Conservation (phyloP, 2,888 invertebrate genomes). For the Argynnis bischoffii region DNA sequence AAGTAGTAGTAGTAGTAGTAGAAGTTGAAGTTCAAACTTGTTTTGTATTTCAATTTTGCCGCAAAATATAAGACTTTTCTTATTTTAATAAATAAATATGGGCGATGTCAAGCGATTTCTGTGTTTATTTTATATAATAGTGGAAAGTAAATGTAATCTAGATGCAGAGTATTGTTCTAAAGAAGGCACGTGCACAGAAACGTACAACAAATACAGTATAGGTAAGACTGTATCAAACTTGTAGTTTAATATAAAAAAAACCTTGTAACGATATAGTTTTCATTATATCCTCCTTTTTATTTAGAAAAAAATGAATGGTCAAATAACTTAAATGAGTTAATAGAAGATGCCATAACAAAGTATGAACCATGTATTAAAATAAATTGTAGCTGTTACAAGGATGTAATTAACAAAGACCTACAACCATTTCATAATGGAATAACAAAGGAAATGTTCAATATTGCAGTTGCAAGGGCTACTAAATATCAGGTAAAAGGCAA, state of each 20-base stretch:
- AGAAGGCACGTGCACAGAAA: slow-evolving; percentile 28
- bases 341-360: slow-evolving; percentile 73
- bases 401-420: slow-evolving; percentile 87
- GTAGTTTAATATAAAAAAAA: not conserved
- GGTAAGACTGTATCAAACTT: slow-evolving; percentile 34
- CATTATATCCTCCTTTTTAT: slow-evolving; percentile 42
- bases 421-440: slow-evolving; percentile 88
- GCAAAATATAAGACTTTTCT: not conserved
- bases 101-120: slow-evolving; percentile 8
- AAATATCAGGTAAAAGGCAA: slow-evolving; percentile 66
- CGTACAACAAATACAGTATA: slow-evolving; percentile 45
- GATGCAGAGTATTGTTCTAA: slow-evolving; percentile 36
- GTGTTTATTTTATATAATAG: slow-evolving; percentile 17
- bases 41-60: not conserved
- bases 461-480: slow-evolving; percentile 73
- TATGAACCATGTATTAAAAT: slow-evolving; percentile 80
- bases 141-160: slow-evolving; percentile 19
- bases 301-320: slow-evolving; percentile 76
- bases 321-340: slow-evolving; percentile 62
- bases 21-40: not conserved
- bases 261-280: not conserved
- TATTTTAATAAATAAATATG: not conserved
- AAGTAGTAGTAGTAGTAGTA: no score
- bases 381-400: slow-evolving; percentile 85
- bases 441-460: slow-evolving; percentile 83